Evolutionary conservation across 2,888 invertebrate genomes (phyloP), one percentile per base, ranked within the genome.

Genomic region (Ceramica pisi): DNA sequence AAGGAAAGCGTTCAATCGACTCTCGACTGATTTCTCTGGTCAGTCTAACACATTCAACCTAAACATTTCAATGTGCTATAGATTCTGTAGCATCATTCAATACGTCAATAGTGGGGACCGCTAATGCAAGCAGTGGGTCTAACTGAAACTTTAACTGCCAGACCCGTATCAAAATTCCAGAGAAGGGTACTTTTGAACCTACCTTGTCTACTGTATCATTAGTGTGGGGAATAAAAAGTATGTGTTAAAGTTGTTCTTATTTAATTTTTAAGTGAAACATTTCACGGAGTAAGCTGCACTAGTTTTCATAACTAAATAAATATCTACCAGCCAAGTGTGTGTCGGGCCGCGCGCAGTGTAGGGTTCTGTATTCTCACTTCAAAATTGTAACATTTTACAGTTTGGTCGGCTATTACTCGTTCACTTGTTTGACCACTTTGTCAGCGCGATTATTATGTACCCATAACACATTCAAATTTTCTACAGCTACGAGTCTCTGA

Each of bases 81-180:
- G 23, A 62, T 60, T 57, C 48, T 23, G 19, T 51, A 53, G 62
- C 56, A 35, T 21, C 41, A 46, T 76, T 66, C 72, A 60, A 77
- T 76, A 80, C 61, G 53, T 60, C 61, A 64, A 79, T 82, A 70
- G 61, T 65, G 26, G 51, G 57, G 68, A 69, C 63, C 66, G 67
- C 77, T 67, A 83, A 67, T 67, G 55, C 80, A 65, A 59, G 61
- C 64, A 51, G 21, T 19, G 62, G 26, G 66, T 80, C 61, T 67
- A 69, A 84, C 65, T 67, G 63, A 87, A 89, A 88, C 80, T 87
- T 90, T 87, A 85, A 80, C 84, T 89, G 89, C 89, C 89, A 86
- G 85, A 91, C 92, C 92, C 90, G 84, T 85, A 86, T 92, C 91
- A 91, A 89, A 87, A 85, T 83, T 80, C 72, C 73, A 77, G 80